Conservation (phyloP, 2,888 invertebrate genomes). For the Leucoma salicis region DNA sequence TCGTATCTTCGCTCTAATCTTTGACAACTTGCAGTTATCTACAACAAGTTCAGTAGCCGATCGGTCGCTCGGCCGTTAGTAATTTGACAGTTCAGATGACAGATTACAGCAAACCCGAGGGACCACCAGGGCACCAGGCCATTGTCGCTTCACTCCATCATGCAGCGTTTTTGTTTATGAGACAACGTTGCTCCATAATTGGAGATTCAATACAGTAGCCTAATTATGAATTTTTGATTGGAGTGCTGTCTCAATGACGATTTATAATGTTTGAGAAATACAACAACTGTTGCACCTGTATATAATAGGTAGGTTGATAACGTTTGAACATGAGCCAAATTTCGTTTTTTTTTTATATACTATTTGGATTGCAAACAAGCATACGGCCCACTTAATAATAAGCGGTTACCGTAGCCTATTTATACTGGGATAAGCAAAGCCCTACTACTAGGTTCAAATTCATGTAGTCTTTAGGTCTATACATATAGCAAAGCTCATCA, state of each 20-base stretch:
- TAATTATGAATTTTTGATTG: conserved; percentile 21
- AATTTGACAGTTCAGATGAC: conserved; percentile 82
- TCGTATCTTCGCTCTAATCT: conserved; percentile 40
- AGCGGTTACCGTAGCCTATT: too few relatives aligned
- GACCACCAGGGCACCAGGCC: conserved; percentile 78
- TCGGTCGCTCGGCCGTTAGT: conserved; percentile 80
- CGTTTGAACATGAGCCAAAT: too few relatives aligned
- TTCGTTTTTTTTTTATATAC: too few relatives aligned
- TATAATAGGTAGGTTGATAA: too few relatives aligned
- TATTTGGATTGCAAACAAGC: too few relatives aligned
- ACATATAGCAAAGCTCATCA: too few relatives aligned
- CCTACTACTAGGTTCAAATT: too few relatives aligned
- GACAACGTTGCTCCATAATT: conserved; percentile 52
- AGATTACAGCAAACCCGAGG: conserved; percentile 68
- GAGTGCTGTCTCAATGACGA: conserved; percentile 19
- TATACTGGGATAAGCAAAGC: too few relatives aligned
- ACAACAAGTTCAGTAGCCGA: conserved; percentile 80
- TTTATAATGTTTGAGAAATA: conserved; percentile 4
- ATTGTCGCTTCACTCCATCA: conserved; percentile 64
- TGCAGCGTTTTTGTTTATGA: conserved; percentile 64
- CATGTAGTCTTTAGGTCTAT: too few relatives aligned
- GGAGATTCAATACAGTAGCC: conserved; percentile 48
- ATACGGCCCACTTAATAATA: too few relatives aligned
- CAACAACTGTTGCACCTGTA: background rate
- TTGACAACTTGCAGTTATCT: conserved; percentile 66